Percentiles rank a stretch among this genome's conserved stretches.
Evolutionary conservation across 2,888 invertebrate species (phyloP).

Genomic region (Campopleginae sp.): DNA sequence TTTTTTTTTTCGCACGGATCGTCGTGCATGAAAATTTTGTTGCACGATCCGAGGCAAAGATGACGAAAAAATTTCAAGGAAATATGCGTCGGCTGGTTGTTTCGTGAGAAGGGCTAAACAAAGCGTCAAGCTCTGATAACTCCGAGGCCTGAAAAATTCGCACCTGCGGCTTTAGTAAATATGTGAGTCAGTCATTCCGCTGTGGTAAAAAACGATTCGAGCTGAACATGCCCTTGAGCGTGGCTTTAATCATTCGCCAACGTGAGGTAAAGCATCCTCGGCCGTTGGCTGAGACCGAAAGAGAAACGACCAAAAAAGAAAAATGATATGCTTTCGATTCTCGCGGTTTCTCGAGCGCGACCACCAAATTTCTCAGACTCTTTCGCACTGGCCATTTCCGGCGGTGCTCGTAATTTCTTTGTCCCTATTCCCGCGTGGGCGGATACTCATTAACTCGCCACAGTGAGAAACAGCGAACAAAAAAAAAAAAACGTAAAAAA

Average conservation of each 20-base stretch:
- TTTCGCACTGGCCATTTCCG: slow-evolving; percentile 22
- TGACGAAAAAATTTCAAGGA: background rate
- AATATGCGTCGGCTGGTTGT: background rate
- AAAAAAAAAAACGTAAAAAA: background rate
- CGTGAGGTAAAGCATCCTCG: slow-evolving; percentile 22
- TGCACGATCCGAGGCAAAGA: background rate
- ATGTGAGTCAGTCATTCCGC: slow-evolving; percentile 11
- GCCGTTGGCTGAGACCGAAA: background rate
- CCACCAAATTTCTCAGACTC: slow-evolving; percentile 39
- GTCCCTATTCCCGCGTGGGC: background rate
- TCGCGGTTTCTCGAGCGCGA: slow-evolving; percentile 33
- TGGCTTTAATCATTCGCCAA: slow-evolving; percentile 49
- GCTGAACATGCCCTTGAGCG: slow-evolving; percentile 35
- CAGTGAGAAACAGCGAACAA: background rate
- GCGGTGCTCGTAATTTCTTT: slow-evolving; percentile 20
- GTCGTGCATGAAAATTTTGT: background rate
- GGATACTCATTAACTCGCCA: slow-evolving; percentile 2
- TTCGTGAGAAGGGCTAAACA: background rate
- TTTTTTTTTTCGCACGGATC: background rate
- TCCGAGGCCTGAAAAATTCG: slow-evolving; percentile 46
- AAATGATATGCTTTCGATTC: background rate
- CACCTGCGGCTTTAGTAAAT: slow-evolving; percentile 59
- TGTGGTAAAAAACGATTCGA: slow-evolving; percentile 29
- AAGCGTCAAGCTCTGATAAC: slow-evolving; percentile 57
- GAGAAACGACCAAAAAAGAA: background rate